Base-by-base conservation (phyloP, 2,888 invertebrate genomes). In the Eustalomyia histrio region DNA sequence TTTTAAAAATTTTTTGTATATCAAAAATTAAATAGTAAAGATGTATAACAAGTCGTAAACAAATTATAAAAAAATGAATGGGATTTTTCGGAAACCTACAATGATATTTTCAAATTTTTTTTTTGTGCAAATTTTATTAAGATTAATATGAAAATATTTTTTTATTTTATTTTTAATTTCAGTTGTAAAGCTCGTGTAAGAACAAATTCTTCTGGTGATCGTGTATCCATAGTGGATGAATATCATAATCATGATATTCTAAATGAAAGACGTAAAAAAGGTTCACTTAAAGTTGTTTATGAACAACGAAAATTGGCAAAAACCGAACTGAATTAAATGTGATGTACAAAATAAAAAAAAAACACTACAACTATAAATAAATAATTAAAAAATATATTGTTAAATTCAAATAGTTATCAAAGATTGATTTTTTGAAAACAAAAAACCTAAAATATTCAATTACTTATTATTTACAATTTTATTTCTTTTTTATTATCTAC, bases 151-250 rank as follows among this genome's bases (percentile, higher is more conserved):
- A 24, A 24, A 5, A 3, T 24, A 5, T 24, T 24, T 24, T 24
- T 24, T 24, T 24, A 24, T 24, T 24, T 24, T 24, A 24, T 43
- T 65, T 29, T 10, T 9, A 57, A 21, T 18, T 18, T 24, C 43
- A 88, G 88, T 39, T 88, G 88, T 63, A 85, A 84, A 65, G 88
- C 88, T 12, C 83, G 88, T 29, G 85, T 86, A 21, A 85, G 88
- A 39, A 87, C 87, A 18, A 86, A 86, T 83, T 83, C 84, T 0
- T 83, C 85, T 12, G 87, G 86, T 5, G 86, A 87, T 73, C 84
- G 87, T 63, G 85, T 88, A 14, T 86, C 87, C 65, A 86, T 88
- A 79, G 86, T 87, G 0, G 84, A 86, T 55, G 84, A 85, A 67
- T 72, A 83, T 14, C 89, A 89, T 63, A 89, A 88, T 83, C 89